A percentile compares a stretch with the other conserved stretches of the same genome.
Conservation (phyloP, 2,888 invertebrate species). For the Ormyrus nitidulus region DNA sequence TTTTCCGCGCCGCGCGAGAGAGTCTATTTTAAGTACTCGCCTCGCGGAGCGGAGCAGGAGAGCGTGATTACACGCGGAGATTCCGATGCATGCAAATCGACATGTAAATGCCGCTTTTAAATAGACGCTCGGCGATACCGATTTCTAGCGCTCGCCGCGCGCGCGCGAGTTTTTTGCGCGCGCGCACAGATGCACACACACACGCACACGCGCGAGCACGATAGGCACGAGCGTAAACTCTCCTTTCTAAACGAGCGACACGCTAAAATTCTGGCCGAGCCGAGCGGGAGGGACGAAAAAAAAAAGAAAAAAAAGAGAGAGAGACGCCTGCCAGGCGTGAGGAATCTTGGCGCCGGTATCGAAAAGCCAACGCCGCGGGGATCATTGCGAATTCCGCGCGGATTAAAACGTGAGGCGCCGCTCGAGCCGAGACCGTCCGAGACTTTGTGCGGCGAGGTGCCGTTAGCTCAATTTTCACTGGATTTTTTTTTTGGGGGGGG, state of each 20-base stretch:
- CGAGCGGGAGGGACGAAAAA: background rate
- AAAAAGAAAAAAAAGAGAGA: background rate
- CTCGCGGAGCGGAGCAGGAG: background rate
- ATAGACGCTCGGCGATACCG: conserved; percentile 33
- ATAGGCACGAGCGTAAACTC: too few relatives aligned
- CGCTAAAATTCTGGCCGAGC: background rate
- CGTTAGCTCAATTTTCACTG: conserved; percentile 6
- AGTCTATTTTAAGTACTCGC: conserved; percentile 35
- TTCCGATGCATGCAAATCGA: conserved; percentile 43
- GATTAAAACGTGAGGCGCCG: conserved; percentile 35
- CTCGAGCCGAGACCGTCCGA: background rate
- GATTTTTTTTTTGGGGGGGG: background rate
- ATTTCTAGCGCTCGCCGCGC: conserved; percentile 49
- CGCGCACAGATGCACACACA: background rate
- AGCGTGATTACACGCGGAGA: conserved; percentile 23
- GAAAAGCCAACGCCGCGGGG: background rate
- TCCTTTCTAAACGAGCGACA: conserved; percentile 7
- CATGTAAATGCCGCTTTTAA: conserved; percentile 43
- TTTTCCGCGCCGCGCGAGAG: background rate
- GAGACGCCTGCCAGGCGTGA: background rate
- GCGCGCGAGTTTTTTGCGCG: background rate
- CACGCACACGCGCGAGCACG: background rate
- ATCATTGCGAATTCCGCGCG: conserved; percentile 23
- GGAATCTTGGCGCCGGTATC: conserved; percentile 36
- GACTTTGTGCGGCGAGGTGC: background rate